phyloP scores from a whole-genome alignment of 2,797 vertebrate species.

The Moxostoma hubbsi region DNA sequence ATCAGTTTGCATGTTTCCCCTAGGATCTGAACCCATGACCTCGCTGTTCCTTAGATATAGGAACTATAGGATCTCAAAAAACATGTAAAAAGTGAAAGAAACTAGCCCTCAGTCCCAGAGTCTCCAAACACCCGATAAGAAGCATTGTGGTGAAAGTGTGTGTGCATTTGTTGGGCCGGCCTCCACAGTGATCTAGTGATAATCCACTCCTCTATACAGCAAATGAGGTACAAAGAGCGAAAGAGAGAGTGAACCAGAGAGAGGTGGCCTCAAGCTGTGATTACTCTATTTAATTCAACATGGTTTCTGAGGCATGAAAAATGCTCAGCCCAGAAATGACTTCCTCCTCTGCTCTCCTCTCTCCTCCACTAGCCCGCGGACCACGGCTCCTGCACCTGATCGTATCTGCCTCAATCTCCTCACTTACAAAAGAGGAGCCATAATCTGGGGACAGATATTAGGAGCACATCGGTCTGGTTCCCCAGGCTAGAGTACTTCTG shows the following conservation, averaged over 20 bases:
- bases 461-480: conserved; percentile 41
- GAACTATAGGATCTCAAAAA: not conserved
- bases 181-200: conserved; percentile 51
- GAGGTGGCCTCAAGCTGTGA: conserved; percentile 63
- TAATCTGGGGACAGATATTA: conserved; percentile 63
- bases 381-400: conserved; percentile 57
- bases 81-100: not conserved
- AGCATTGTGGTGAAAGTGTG: conserved; percentile 30
- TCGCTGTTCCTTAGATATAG: too few species aligned
- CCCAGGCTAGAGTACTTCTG: conserved; percentile 42
- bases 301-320: conserved; percentile 66
- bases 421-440: conserved; percentile 56
- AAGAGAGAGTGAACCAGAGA: conserved; percentile 47
- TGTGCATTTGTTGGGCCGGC: conserved; percentile 38
- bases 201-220: conserved; percentile 59
- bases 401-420: conserved; percentile 52
- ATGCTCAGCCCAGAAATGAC: conserved; percentile 61
- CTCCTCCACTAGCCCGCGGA: conserved; percentile 46
- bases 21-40: too few species aligned
- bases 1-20: too few species aligned
- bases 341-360: conserved; percentile 55
- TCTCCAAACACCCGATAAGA: conserved; percentile 25
- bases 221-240: conserved; percentile 37
- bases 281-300: conserved; percentile 67
- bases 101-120: not conserved